phyloP scores from a whole-genome alignment of 1,140 invertebrate genomes.

The Micrasema longulum region DNA sequence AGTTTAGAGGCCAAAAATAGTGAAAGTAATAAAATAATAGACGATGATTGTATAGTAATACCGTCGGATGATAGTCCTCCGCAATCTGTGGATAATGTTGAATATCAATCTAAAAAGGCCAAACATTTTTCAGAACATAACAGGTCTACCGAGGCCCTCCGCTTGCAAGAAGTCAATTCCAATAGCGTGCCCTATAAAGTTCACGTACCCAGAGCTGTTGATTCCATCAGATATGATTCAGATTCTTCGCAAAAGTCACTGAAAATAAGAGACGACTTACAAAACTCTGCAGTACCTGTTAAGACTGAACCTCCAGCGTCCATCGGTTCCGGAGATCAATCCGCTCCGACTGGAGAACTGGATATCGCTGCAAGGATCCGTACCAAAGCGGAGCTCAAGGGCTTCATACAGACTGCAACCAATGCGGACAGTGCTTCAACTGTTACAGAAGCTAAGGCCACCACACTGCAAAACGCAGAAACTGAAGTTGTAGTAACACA shows the following conservation, averaged over 20 bases:
- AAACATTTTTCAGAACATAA: slow-evolving; percentile 39
- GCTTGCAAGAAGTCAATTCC: slow-evolving; percentile 21
- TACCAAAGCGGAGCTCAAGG: slow-evolving; percentile 86
- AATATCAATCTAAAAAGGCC: slow-evolving; percentile 45
- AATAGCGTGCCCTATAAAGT: slow-evolving; percentile 68
- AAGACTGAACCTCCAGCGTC: slow-evolving; percentile 2
- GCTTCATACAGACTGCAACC: slow-evolving; percentile 62
- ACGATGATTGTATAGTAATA: slow-evolving; percentile 65
- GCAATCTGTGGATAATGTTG: slow-evolving; percentile 68
- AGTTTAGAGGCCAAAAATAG: slow-evolving; percentile 76
- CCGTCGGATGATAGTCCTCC: slow-evolving; percentile 63
- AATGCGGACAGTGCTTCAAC: not conserved
- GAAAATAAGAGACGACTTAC: slow-evolving; percentile 47
- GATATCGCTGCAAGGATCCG: slow-evolving; percentile 75
- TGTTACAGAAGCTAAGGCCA: slow-evolving; percentile 10
- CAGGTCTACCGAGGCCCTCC: slow-evolving; percentile 65
- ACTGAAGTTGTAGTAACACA: not conserved
- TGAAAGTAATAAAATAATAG: slow-evolving; percentile 64
- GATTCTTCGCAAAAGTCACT: slow-evolving; percentile 43
- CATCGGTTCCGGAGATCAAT: slow-evolving; percentile 22
- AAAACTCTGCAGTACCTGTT: slow-evolving; percentile 23
- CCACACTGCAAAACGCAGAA: not conserved
- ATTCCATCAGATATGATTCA: slow-evolving; percentile 65
- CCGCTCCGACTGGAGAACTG: slow-evolving; percentile 63
- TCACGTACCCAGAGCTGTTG: slow-evolving; percentile 76